Percentiles rank a stretch among this genome's conserved stretches.
Conservation (phyloP, 2,113 vertebrate genomes). For the Petromus typicus region DNA sequence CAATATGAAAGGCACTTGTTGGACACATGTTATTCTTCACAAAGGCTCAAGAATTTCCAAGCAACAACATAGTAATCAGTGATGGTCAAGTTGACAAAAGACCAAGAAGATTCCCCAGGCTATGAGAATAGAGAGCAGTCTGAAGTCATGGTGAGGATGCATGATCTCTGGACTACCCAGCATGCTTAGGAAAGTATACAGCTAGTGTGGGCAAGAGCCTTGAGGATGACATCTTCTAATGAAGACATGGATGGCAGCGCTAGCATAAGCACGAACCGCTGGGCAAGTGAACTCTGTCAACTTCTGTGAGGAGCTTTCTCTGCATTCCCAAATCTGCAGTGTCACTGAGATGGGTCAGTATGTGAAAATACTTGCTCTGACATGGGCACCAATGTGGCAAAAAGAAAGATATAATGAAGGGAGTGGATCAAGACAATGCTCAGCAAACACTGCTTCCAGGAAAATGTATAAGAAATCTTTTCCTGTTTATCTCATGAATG, state of each 20-base stretch:
- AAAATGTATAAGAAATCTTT: background rate
- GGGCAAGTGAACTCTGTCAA: background rate
- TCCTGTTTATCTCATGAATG: accelerated
- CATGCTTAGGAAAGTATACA: accelerated
- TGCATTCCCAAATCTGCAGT: background rate
- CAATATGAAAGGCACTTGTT: background rate
- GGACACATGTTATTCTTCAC: background rate
- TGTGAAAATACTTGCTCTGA: background rate
- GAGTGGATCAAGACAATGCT: background rate
- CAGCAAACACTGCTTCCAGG: background rate
- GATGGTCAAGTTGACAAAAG: background rate
- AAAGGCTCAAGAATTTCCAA: background rate
- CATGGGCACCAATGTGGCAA: background rate
- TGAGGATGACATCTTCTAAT: background rate
- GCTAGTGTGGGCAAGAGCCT: background rate
- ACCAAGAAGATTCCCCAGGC: background rate
- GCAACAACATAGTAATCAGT: background rate
- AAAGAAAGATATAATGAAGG: background rate
- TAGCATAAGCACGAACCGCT: background rate
- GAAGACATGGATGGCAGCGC: background rate
- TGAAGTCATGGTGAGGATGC: accelerated
- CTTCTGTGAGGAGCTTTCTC: background rate
- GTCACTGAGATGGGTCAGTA: background rate
- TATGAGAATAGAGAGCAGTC: background rate
- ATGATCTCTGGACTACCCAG: background rate